phyloP scores from a whole-genome alignment of 2,888 invertebrate species.

The Onthophagus sagittarius region DNA sequence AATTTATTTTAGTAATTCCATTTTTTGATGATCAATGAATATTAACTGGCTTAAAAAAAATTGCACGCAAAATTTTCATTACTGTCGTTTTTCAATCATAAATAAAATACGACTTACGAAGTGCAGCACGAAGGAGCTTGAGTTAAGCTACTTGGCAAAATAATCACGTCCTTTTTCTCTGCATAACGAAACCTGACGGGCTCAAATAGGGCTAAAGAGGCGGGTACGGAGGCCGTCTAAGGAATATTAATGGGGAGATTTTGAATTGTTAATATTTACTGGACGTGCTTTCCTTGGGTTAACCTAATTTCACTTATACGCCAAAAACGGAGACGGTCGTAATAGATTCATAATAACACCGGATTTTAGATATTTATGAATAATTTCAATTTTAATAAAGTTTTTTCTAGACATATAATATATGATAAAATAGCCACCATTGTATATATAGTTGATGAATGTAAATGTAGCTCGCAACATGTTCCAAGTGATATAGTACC shows the following conservation, averaged over 20 bases:
- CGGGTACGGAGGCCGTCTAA: neutral
- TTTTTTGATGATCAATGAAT: too few species aligned
- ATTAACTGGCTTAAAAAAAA: too few species aligned
- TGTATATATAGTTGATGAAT: neutral
- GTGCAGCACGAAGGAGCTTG: neutral
- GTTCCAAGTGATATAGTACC: neutral
- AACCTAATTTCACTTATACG: neutral
- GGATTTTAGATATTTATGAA: neutral
- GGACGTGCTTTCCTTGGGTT: neutral
- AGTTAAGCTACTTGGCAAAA: conserved; percentile 1
- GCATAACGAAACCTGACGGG: conserved; percentile 7
- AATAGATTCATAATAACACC: neutral
- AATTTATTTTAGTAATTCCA: neutral
- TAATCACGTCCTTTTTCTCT: conserved; percentile 10
- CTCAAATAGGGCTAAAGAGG: conserved; percentile 9
- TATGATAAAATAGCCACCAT: too few species aligned
- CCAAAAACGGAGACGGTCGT: neutral
- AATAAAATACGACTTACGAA: conserved; percentile 2
- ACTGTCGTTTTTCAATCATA: conserved; percentile 5
- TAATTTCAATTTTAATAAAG: too few species aligned
- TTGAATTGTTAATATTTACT: conserved; percentile 14
- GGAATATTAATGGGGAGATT: conserved; percentile 12
- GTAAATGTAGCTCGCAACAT: neutral
- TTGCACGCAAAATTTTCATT: neutral
- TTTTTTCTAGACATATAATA: too few species aligned